phyloP scores from a whole-genome alignment of 2,888 invertebrate genomes.

The Orthosia cruda region DNA sequence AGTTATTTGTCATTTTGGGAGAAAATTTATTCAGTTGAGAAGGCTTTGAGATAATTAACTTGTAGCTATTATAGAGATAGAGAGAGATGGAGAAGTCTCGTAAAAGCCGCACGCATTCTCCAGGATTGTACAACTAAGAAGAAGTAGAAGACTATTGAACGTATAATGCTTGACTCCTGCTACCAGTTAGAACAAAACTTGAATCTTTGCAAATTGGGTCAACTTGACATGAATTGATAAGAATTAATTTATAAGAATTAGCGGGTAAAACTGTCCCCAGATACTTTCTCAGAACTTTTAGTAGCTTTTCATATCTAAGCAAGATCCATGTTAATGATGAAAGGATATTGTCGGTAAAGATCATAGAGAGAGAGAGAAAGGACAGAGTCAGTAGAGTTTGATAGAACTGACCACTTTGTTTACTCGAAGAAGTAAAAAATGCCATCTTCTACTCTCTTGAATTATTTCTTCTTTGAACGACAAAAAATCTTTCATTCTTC shows the following conservation, averaged over 20 bases:
- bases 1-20: slow-evolving; percentile 38
- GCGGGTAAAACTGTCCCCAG: neutral
- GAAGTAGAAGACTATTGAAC: neutral
- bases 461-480: no score
- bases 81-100: no score
- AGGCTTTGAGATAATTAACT: neutral
- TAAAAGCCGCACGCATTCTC: no score
- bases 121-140: no score
- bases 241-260: no score
- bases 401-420: neutral
- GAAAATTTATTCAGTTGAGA: slow-evolving; percentile 17
- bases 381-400: neutral
- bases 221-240: no score
- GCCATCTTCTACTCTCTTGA: no score
- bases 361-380: no score
- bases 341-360: neutral
- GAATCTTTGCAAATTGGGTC: neutral
- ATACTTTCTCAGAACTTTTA: neutral
- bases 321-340: no score
- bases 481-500: no score
- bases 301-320: neutral
- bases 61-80: neutral
- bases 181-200: neutral
- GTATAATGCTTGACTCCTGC: neutral
- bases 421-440: neutral